phyloP scores from a whole-genome alignment of 2,797 vertebrate species.

The Falco naumanni region DNA sequence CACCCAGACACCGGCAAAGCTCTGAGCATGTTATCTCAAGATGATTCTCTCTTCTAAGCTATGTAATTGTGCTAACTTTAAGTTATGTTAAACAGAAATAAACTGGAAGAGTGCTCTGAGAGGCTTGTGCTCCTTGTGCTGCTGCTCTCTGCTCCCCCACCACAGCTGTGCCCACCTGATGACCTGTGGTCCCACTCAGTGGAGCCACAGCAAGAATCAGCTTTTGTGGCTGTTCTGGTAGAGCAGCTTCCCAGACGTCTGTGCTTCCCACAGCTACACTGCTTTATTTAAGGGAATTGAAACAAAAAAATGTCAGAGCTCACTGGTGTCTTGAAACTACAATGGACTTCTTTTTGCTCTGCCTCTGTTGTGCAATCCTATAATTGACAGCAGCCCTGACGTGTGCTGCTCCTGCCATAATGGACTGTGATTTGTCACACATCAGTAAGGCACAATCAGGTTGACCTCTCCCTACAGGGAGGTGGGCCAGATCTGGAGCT shows the following conservation, averaged over 20 bases:
- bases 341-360: neutral
- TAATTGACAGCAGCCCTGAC: accelerated
- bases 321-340: neutral
- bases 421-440: neutral
- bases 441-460: neutral
- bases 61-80: neutral
- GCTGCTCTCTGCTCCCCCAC: neutral
- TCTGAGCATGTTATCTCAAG: neutral
- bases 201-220: neutral
- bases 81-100: neutral
- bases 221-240: neutral
- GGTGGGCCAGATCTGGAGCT: too few relatives aligned
- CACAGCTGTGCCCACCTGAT: accelerated
- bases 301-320: neutral
- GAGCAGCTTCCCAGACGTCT: neutral
- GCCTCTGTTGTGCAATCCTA: neutral
- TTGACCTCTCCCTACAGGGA: too few relatives aligned
- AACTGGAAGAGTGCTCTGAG: neutral
- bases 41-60: neutral
- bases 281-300: constrained; percentile 8
- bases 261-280: neutral
- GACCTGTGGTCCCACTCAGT: accelerated
- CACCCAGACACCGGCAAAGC: accelerated
- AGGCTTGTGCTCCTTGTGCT: neutral
- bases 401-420: accelerated